phyloP scores from a whole-genome alignment of 2,888 invertebrate genomes.

The Dryocosmus kuriphilus region DNA sequence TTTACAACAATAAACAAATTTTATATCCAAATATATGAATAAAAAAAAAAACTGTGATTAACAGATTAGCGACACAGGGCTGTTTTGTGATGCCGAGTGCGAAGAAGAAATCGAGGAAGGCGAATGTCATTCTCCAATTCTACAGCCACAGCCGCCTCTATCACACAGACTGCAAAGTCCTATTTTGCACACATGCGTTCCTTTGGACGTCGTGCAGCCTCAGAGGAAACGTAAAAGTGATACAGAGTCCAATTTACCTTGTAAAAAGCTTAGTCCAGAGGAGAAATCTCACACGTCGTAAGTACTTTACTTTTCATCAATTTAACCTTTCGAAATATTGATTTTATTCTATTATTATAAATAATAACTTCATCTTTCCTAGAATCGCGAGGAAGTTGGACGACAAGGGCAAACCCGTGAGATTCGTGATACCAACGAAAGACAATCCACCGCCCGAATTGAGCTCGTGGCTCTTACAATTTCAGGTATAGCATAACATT shows the following conservation, averaged over 20 bases:
- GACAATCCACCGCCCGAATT: constrained; percentile 89
- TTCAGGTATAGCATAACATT: constrained; percentile 79
- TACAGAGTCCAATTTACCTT: constrained; percentile 75
- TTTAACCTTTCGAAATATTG: background rate
- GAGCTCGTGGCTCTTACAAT: constrained; percentile 86
- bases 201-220: constrained; percentile 70
- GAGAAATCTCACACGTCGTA: constrained; percentile 70
- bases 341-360: constrained; percentile 11
- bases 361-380: constrained; percentile 30
- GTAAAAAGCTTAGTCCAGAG: constrained; percentile 80
- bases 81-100: constrained; percentile 70
- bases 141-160: constrained; percentile 59
- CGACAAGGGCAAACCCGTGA: constrained; percentile 74
- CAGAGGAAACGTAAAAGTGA: constrained; percentile 75
- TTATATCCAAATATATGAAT: background rate
- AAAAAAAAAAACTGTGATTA: constrained; percentile 20
- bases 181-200: constrained; percentile 70
- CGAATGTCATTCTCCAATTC: constrained; percentile 62
- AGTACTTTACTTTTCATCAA: constrained; percentile 30
- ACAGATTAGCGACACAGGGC: constrained; percentile 71
- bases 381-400: constrained; percentile 71
- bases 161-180: constrained; percentile 69
- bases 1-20: background rate
- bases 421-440: constrained; percentile 85
- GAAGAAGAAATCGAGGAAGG: constrained; percentile 63